Percentiles rank a stretch among this genome's conserved stretches.
These are phyloP conservation scores for Leucoraja ocellata DNA, from an alignment of 2,797 vertebrate genomes.

Conservation along the genomic window DNA sequence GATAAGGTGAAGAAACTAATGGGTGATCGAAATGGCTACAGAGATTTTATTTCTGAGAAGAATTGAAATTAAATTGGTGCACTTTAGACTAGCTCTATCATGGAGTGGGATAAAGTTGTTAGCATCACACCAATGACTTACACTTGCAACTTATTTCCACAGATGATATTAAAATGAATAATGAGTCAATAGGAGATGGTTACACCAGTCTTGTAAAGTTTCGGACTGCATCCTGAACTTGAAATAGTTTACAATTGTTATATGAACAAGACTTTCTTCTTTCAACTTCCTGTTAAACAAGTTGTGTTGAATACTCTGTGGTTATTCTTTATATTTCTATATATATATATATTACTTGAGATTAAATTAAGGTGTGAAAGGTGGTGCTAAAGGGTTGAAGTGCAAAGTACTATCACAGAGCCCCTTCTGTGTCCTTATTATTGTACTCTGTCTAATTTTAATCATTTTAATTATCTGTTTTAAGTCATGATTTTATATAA, in stretches of 20 bases:
- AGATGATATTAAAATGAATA: not conserved
- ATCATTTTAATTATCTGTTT: not conserved
- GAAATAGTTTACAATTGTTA: not conserved
- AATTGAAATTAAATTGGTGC: not conserved
- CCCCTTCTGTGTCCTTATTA: not conserved
- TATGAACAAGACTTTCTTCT: not conserved
- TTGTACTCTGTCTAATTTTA: not conserved
- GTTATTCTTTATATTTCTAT: not conserved
- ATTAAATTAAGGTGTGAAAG: not conserved
- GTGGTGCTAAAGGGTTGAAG: not conserved
- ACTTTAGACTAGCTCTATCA: not conserved
- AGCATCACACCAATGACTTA: not conserved
- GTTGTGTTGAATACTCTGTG: not conserved
- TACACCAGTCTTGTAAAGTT: not conserved
- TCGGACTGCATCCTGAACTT: not conserved
- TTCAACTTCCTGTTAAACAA: not conserved
- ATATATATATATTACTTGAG: not conserved
- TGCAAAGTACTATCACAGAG: not conserved
- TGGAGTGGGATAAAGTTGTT: not conserved
- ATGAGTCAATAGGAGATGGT: not conserved
- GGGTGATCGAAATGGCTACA: not conserved
- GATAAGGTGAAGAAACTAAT: not conserved
- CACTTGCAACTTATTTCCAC: not conserved
- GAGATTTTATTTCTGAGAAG: not conserved
- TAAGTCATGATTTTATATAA: not conserved